phyloP scores from a whole-genome alignment of 1,140 invertebrate genomes.

The Lepidostoma basale region DNA sequence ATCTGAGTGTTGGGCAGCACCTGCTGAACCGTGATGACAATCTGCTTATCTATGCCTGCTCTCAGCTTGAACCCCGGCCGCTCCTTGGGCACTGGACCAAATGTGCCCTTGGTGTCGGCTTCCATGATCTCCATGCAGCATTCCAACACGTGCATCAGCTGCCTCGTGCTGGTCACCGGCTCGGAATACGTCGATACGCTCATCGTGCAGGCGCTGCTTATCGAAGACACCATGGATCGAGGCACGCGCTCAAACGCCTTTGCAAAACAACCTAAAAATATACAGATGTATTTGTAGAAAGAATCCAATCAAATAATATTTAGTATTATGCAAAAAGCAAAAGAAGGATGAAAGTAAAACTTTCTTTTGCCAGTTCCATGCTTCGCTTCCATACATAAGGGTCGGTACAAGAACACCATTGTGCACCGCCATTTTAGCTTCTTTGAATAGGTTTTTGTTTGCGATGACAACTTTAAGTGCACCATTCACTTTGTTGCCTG shows the following conservation, averaged over 20 bases:
- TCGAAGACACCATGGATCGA: constrained; percentile 68
- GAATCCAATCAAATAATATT: too few species aligned
- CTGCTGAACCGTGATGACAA: constrained; percentile 91
- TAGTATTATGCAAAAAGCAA: too few species aligned
- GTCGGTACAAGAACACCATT: too few species aligned
- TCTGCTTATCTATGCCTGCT: constrained; percentile 88
- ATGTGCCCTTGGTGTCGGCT: constrained; percentile 83
- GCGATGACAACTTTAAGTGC: too few species aligned
- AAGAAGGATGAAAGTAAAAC: too few species aligned
- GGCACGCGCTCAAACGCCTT: constrained; percentile 88
- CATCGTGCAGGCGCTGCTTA: constrained; percentile 62
- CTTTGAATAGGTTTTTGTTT: too few species aligned
- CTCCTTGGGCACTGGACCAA: constrained; percentile 86
- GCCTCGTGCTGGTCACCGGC: constrained; percentile 49
- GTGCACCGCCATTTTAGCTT: too few species aligned
- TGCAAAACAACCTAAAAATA: constrained; percentile 77
- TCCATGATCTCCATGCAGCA: constrained; percentile 91
- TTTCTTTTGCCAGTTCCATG: too few species aligned
- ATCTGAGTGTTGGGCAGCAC: constrained; percentile 72
- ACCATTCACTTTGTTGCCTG: too few species aligned
- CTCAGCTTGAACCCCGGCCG: constrained; percentile 90
- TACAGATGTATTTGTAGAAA: constrained; percentile 43
- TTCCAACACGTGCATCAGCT: constrained; percentile 77
- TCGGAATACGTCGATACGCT: constrained; percentile 56
- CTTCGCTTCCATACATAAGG: too few species aligned